phyloP scores from a whole-genome alignment of 2,888 invertebrate genomes.

The Tipula vernalis region DNA sequence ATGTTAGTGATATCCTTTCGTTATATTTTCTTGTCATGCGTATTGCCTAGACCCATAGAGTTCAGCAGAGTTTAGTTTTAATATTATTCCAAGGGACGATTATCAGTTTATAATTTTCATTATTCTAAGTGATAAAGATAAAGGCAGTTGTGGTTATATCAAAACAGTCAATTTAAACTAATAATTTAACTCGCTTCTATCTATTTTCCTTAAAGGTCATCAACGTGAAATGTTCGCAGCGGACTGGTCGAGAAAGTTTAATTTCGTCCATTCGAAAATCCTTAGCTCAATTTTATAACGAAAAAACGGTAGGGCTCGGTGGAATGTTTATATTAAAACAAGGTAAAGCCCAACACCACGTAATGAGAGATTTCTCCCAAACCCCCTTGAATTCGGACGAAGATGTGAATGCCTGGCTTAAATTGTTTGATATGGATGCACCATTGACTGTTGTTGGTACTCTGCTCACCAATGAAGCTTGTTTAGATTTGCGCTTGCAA shows the following conservation, averaged over 20 bases:
- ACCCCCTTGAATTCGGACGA: slow-evolving; percentile 56
- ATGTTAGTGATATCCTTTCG: too few species aligned
- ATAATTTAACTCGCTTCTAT: neutral
- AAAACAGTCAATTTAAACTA: too few species aligned
- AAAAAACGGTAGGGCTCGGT: slow-evolving; percentile 69
- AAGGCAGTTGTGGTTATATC: too few species aligned
- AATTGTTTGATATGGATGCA: slow-evolving; percentile 81
- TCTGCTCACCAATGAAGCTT: slow-evolving; percentile 72
- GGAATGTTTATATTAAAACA: slow-evolving; percentile 74
- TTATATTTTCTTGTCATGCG: too few species aligned
- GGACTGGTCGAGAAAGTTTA: slow-evolving; percentile 64
- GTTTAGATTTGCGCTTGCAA: slow-evolving; percentile 79
- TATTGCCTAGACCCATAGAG: too few species aligned
- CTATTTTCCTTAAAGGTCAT: slow-evolving; percentile 44
- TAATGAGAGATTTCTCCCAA: slow-evolving; percentile 89
- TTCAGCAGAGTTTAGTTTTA: too few species aligned
- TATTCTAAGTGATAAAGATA: too few species aligned
- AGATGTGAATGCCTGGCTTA: slow-evolving; percentile 76
- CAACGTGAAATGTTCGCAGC: slow-evolving; percentile 58
- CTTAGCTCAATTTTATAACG: slow-evolving; percentile 51
- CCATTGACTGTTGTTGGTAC: slow-evolving; percentile 83
- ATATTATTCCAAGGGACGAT: too few species aligned
- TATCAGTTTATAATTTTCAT: too few species aligned
- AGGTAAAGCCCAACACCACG: slow-evolving; percentile 80
- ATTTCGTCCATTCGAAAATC: slow-evolving; percentile 65